phyloP scores from a whole-genome alignment of 2,113 vertebrate genomes.

The Pterocles burchelli region DNA sequence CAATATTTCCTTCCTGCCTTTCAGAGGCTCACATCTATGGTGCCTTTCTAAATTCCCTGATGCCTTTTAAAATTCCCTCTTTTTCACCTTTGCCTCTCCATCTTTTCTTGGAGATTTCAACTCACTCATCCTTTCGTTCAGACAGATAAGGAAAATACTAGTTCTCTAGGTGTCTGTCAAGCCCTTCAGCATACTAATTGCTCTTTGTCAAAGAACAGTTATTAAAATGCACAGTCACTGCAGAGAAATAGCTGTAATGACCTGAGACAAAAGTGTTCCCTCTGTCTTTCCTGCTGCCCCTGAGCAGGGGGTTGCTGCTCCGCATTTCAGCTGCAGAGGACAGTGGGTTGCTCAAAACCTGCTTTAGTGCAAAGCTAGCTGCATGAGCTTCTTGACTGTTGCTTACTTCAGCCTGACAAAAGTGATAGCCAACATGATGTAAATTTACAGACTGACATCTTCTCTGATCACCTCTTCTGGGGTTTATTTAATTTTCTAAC shows the following conservation, averaged over 20 bases:
- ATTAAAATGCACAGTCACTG: conserved; percentile 22
- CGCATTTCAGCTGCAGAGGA: not conserved
- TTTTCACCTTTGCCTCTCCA: not conserved
- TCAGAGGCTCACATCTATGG: not conserved
- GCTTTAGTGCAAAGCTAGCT: not conserved
- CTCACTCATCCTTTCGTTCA: not conserved
- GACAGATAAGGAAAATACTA: not conserved
- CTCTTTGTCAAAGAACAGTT: conserved; percentile 3
- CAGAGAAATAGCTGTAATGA: not conserved
- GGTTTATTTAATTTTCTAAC: not conserved
- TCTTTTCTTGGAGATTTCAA: not conserved
- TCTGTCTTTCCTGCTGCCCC: not conserved
- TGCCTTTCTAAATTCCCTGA: not conserved
- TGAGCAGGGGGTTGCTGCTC: not conserved
- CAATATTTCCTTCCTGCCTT: not conserved
- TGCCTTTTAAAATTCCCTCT: not conserved
- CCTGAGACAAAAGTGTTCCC: not conserved
- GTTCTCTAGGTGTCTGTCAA: not conserved
- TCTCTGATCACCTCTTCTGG: not conserved
- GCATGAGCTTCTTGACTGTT: not conserved
- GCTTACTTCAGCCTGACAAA: not conserved
- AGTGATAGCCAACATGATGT: not conserved
- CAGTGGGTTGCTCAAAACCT: not conserved
- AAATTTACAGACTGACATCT: not conserved
- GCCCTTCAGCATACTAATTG: conserved; percentile 16